A percentile compares a stretch with the other conserved stretches of the same genome.
These are phyloP conservation scores for Oenanthe oenanthe DNA, from an alignment of 2,113 vertebrate species.

Conservation along the genomic window DNA sequence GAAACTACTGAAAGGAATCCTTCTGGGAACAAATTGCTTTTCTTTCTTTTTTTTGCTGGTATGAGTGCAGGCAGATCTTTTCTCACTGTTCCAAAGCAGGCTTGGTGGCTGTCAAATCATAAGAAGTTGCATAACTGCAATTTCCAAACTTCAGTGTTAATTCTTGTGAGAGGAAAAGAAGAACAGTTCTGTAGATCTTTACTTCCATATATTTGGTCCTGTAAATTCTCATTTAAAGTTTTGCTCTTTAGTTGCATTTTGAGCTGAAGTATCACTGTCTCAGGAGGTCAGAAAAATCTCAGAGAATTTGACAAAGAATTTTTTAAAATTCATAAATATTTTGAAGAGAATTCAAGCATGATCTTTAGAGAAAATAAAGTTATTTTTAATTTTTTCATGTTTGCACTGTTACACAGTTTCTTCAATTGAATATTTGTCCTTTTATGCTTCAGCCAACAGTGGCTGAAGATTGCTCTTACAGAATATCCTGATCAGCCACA, in stretches of 20 bases:
- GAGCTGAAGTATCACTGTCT: neutral
- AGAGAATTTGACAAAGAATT: neutral
- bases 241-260: neutral
- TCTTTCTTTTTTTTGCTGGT: neutral
- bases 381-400: neutral
- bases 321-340: neutral
- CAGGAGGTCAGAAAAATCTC: neutral
- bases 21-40: neutral
- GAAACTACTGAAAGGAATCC: neutral
- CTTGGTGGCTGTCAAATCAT: neutral
- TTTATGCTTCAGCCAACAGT: neutral
- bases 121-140: neutral
- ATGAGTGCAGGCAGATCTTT: neutral
- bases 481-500: neutral
- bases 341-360: neutral
- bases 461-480: neutral
- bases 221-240: neutral
- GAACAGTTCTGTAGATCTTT: neutral
- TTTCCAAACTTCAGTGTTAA: neutral
- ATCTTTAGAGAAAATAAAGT: neutral
- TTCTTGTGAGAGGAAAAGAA: neutral
- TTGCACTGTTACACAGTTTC: neutral
- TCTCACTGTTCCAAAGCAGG: neutral
- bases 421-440: neutral
- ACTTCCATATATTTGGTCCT: neutral